Percentiles rank a stretch among this genome's conserved stretches.
These are phyloP conservation scores for Barnardius zonarius DNA, from an alignment of 2,113 vertebrate genomes.

Conservation along the genomic window DNA sequence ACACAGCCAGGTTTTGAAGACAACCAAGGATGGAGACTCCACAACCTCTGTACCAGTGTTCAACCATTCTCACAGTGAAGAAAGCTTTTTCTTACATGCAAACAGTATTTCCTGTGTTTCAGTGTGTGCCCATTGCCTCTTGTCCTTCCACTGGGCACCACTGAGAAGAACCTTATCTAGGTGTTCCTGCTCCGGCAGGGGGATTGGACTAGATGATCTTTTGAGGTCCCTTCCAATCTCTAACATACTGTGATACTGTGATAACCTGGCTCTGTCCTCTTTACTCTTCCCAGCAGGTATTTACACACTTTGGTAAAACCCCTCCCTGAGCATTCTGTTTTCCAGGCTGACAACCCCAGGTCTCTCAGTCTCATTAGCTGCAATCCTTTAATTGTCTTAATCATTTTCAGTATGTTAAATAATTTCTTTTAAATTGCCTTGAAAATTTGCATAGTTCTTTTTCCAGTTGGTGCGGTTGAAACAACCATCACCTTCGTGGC, in stretches of 20 bases:
- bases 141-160: neutral
- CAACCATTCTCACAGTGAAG: neutral
- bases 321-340: neutral
- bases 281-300: neutral
- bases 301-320: neutral
- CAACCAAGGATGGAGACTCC: neutral
- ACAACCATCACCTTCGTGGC: neutral
- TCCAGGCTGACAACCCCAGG: neutral
- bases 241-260: too few species aligned
- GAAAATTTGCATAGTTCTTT: neutral
- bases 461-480: neutral
- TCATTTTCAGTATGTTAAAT: neutral
- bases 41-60: neutral
- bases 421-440: neutral
- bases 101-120: neutral
- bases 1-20: neutral
- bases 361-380: neutral
- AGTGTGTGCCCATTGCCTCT: neutral
- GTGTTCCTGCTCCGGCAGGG: too few species aligned
- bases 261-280: neutral
- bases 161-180: too few species aligned
- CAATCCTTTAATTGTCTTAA: neutral
- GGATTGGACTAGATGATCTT: too few species aligned
- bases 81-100: neutral
- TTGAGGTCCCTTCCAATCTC: too few species aligned